These are phyloP conservation scores for Vicugna pacos DNA, from an alignment of 2,113 vertebrate genomes.

Conservation along the genomic window DNA sequence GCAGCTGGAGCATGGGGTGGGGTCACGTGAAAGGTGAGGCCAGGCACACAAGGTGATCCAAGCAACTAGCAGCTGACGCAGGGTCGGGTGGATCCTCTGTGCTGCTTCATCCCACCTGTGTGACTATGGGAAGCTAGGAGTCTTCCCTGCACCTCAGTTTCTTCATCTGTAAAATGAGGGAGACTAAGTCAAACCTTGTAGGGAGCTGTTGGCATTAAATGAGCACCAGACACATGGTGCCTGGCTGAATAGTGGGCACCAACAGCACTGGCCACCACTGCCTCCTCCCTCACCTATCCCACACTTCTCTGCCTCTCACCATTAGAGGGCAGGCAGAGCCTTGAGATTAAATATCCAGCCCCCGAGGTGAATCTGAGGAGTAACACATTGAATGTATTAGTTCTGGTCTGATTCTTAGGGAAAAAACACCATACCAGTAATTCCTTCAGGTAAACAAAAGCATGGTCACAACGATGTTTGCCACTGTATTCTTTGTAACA, in stretches of 20 bases:
- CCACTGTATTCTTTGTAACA: not conserved
- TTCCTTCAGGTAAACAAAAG: not conserved
- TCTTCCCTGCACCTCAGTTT: not conserved
- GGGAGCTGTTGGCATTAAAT: not conserved
- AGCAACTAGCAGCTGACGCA: not conserved
- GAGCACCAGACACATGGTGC: not conserved
- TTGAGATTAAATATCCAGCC: not conserved
- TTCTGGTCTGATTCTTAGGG: not conserved
- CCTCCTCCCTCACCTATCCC: not conserved
- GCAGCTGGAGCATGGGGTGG: not conserved
- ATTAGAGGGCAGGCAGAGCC: not conserved
- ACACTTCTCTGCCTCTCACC: not conserved
- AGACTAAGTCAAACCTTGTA: not conserved
- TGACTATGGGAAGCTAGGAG: not conserved
- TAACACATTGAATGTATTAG: not conserved
- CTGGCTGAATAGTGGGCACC: not conserved
- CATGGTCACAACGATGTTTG: not conserved
- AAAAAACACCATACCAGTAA: not conserved
- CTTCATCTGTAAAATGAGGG: not conserved
- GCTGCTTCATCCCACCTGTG: fast-evolving
- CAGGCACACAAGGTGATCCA: too few species aligned
- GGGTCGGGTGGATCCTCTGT: not conserved
- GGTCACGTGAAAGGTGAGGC: not conserved
- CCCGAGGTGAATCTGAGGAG: not conserved
- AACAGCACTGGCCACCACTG: not conserved